phyloP scores from a whole-genome alignment of 2,113 vertebrate genomes.

The Sebastes fasciatus region DNA sequence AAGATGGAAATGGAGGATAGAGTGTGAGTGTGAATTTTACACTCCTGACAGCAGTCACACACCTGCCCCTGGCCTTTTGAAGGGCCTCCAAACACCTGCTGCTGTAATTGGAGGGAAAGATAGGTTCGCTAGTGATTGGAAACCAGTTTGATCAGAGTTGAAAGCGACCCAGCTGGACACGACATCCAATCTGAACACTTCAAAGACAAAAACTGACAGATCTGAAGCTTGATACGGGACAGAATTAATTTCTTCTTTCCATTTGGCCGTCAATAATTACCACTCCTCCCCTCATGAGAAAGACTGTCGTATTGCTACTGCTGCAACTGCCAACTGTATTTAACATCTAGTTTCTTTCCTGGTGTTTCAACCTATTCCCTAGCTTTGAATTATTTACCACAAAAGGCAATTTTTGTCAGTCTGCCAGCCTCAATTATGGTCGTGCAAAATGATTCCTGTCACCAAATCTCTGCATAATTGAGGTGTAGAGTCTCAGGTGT shows the following conservation, averaged over 20 bases:
- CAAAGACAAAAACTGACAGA: conserved; percentile 49
- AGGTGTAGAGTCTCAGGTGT: conserved; percentile 49
- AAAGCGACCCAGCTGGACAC: conserved; percentile 46
- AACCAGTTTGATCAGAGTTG: conserved; percentile 58
- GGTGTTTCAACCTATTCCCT: conserved; percentile 41
- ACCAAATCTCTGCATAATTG: conserved; percentile 57
- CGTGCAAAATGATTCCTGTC: conserved; percentile 43
- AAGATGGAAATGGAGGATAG: conserved; percentile 25
- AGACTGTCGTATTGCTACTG: conserved; percentile 17
- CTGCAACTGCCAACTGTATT: conserved; percentile 14
- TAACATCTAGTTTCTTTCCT: neutral
- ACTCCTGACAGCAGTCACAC: conserved; percentile 42
- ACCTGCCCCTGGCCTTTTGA: conserved; percentile 70
- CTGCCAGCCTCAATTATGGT: conserved; percentile 49
- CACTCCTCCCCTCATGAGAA: neutral
- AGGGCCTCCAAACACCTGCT: conserved; percentile 75
- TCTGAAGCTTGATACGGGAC: conserved; percentile 28
- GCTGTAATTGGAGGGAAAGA: conserved; percentile 35
- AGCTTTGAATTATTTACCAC: conserved; percentile 64
- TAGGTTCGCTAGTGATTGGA: conserved; percentile 47
- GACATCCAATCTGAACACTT: conserved; percentile 38
- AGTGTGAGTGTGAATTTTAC: conserved; percentile 40
- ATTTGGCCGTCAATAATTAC: conserved; percentile 2
- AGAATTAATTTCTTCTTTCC: conserved; percentile 10
- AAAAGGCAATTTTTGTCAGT: conserved; percentile 36